Evolutionary conservation across 2,888 invertebrate species (phyloP).

Genomic region (Frankliniella intonsa): DNA sequence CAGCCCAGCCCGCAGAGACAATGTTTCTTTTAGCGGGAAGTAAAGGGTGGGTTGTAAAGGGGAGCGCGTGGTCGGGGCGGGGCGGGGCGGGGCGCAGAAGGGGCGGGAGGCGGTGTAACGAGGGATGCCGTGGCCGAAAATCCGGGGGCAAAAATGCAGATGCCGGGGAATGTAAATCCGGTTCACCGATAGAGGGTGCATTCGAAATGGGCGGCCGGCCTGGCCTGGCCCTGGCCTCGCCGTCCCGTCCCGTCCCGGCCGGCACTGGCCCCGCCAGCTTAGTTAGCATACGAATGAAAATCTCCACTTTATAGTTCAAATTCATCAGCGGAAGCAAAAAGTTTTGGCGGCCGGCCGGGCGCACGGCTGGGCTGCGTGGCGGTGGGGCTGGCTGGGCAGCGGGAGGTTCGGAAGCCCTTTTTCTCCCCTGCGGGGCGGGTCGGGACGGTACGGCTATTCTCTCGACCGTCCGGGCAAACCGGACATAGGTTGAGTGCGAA

Average conservation of each 20-base stretch:
- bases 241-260: no score
- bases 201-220: background rate
- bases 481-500: no score
- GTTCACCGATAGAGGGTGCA: constrained; percentile 26
- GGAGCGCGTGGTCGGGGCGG: background rate
- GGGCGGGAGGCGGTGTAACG: background rate
- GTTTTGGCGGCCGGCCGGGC: background rate
- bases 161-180: constrained; percentile 12
- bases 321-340: background rate
- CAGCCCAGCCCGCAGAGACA: background rate
- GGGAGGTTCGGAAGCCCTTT: no score
- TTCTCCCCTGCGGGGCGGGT: no score
- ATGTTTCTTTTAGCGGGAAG: background rate
- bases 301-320: background rate
- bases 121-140: background rate
- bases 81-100: background rate
- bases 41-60: background rate
- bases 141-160: constrained; percentile 17
- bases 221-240: background rate
- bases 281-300: constrained; percentile 2
- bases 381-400: background rate
- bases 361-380: background rate
- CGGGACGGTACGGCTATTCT: no score
- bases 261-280: background rate
- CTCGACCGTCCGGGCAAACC: no score